Evolutionary conservation across 2,888 invertebrate species (phyloP), one percentile per base, ranked within the genome.

Genomic region (Napeogenes inachia): DNA sequence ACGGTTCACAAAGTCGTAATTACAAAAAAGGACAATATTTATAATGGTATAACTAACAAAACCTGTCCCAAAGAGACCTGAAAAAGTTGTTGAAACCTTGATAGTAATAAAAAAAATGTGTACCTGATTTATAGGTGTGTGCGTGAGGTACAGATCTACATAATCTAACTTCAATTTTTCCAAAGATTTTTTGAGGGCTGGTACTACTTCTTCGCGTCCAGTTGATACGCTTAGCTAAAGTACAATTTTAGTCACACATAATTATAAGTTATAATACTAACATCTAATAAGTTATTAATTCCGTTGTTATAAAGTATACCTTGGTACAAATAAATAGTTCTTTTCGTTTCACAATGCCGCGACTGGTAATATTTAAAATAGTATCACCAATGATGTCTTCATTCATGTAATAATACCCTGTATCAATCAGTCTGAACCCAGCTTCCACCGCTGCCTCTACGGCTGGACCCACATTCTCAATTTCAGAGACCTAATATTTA

Each of bases 321-420:
- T 86, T 87, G 10, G 85, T 84, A 30, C 84, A 83, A n/a, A 87
- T 66, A 59, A 82, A 86, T 0, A 87, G 60, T 1, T 87, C 81
- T 32, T 84, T 81, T 55, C 87, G 80, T 69, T 76, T 90, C 3
- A 93, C 85, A 0, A 82, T 74, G 0, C 92, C 21, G 21, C 21
- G 86, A 1, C 74, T 73, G 21, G 92, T 80, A 62, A 87, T 91
- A 45, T 88, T 85, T 13, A 78, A 77, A 8, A 93, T 82, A 21
- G 21, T 21, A 21, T 21, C 21, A 21, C 21, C 21, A 21, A 21
- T 21, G 21, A 21, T 21, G 21, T 21, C 21, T 21, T 21, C 21
- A 21, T 21, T 21, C 21, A 21, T 21, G 21, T 21, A 21, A 21
- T 21, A 0, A 3, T 82, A 68, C 3, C 85, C 85, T 0, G 87